These are phyloP conservation scores for Coryphaenoides rupestris DNA, from an alignment of 2,113 vertebrate species.

Conservation along the genomic window DNA sequence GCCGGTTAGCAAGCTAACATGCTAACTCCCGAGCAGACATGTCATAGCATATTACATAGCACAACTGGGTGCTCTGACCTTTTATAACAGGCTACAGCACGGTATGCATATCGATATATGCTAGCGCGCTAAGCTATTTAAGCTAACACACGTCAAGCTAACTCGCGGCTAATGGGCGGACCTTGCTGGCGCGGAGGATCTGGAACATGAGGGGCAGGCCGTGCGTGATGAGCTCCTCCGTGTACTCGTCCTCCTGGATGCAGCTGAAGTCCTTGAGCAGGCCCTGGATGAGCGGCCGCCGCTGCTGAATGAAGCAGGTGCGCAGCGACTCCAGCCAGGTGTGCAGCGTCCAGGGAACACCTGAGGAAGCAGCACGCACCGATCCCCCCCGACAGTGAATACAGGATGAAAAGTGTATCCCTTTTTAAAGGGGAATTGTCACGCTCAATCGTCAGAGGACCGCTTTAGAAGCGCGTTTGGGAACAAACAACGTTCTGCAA, in stretches of 20 bases:
- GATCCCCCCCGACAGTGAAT: constrained; percentile 28
- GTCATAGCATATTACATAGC: too few species aligned
- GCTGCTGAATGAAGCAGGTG: constrained; percentile 72
- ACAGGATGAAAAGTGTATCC: constrained; percentile 1
- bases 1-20: too few species aligned
- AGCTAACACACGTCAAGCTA: too few species aligned
- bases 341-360: constrained; percentile 80
- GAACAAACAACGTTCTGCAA: too few species aligned
- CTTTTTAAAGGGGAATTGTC: background rate
- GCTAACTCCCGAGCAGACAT: too few species aligned
- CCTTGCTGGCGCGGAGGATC: constrained; percentile 78
- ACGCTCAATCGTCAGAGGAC: background rate
- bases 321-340: constrained; percentile 78
- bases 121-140: too few species aligned
- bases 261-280: constrained; percentile 78
- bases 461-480: background rate
- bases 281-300: constrained; percentile 73
- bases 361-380: constrained; percentile 45
- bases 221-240: constrained; percentile 76
- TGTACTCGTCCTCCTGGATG: constrained; percentile 78
- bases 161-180: background rate
- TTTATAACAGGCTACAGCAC: too few species aligned
- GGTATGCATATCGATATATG: too few species aligned
- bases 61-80: too few species aligned
- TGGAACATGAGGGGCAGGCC: constrained; percentile 80